Evolutionary conservation across 2,797 vertebrate genomes (phyloP).

Genomic region (Siniperca obscura): DNA sequence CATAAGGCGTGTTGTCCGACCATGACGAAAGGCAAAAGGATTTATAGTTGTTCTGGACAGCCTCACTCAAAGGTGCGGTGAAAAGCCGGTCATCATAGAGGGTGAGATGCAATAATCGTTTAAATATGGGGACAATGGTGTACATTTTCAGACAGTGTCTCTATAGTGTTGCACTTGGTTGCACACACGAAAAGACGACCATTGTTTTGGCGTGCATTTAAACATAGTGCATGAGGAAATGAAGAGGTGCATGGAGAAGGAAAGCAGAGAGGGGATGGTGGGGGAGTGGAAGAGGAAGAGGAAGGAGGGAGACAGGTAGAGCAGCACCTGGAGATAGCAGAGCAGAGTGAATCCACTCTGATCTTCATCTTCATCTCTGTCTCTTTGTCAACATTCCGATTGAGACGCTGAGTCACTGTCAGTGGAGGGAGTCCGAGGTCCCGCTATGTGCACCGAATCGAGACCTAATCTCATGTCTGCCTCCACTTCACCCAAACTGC

Average conservation of each 20-base stretch:
- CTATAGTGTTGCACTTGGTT: conserved; percentile 2
- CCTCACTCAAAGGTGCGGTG: neutral
- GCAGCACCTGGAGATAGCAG: conserved; percentile 15
- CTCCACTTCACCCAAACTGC: conserved; percentile 27
- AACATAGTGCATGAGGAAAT: neutral
- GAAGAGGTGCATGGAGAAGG: neutral
- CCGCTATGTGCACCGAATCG: conserved; percentile 39
- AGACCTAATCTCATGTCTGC: conserved; percentile 49
- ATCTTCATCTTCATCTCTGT: conserved; percentile 38
- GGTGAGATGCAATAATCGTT: neutral
- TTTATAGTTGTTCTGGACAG: neutral
- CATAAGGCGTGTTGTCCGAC: neutral
- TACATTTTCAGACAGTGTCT: conserved; percentile 2
- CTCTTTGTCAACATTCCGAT: conserved; percentile 27
- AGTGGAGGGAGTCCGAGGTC: conserved; percentile 12
- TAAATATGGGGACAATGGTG: neutral
- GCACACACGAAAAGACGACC: neutral
- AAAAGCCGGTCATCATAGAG: neutral
- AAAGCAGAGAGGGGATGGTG: neutral
- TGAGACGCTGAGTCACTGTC: conserved; percentile 29
- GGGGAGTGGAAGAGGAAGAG: neutral
- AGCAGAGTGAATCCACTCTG: conserved; percentile 25
- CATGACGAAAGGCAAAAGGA: neutral
- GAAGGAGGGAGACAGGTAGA: neutral
- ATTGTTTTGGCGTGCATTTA: neutral